Conservation (phyloP, 1,140 invertebrate species). For the Cyrtorhinus lividipennis region DNA sequence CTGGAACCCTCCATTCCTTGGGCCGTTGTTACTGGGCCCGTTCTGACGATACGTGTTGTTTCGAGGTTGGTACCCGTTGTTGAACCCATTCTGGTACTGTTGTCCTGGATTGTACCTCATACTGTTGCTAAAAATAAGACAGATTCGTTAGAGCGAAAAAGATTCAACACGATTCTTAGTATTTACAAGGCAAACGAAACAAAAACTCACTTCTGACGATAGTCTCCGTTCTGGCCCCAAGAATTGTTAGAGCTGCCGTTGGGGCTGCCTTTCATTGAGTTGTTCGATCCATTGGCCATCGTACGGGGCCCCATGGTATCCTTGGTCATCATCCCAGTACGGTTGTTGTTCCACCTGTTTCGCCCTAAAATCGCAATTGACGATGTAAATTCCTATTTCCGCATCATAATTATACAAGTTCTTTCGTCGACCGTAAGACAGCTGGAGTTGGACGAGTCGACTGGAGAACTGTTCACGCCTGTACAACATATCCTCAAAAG, state of each 20-base stretch:
- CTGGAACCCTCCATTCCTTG: conserved; percentile 20
- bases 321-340: not conserved
- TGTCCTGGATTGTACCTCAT: conserved; percentile 1
- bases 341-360: conserved; percentile 23
- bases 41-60: conserved; percentile 13
- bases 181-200: not conserved
- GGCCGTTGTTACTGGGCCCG: conserved; percentile 22
- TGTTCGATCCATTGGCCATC: not conserved
- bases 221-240: conserved; percentile 12
- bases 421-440: too few relatives aligned
- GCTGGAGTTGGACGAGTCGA: too few relatives aligned
- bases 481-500: too few relatives aligned
- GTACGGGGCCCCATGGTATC: not conserved
- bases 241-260: conserved; percentile 11
- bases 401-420: too few relatives aligned
- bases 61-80: not conserved
- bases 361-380: conserved; percentile 19
- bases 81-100: conserved; percentile 11
- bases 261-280: not conserved
- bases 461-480: too few relatives aligned
- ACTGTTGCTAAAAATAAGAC: conserved; percentile 12
- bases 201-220: conserved; percentile 11
- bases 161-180: conserved; percentile 9
- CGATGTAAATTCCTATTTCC: not conserved
- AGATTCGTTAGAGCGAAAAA: not conserved